Percentiles rank a stretch among this genome's conserved stretches.
Conservation (phyloP, 2,113 vertebrate species). For the Ardeotis arabs region DNA sequence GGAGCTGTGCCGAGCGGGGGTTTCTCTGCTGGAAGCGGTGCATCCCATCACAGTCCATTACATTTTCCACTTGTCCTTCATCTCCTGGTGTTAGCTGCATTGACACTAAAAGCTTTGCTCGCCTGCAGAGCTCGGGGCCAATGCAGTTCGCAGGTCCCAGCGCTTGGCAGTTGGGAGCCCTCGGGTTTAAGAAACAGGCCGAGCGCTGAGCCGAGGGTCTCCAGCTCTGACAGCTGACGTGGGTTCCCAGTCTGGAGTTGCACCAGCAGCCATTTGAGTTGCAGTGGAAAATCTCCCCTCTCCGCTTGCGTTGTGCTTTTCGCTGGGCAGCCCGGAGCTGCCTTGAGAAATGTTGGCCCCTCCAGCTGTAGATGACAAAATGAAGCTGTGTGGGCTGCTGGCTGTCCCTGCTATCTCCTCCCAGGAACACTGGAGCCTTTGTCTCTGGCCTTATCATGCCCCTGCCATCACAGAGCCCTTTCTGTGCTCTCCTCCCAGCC, state of each 20-base stretch:
- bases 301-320: background rate
- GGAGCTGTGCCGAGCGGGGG: background rate
- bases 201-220: fast-evolving
- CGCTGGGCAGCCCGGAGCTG: background rate
- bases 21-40: background rate
- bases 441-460: constrained; percentile 63
- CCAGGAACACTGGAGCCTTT: constrained; percentile 67
- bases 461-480: constrained; percentile 51
- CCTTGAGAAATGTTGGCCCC: background rate
- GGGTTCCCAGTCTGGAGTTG: no score
- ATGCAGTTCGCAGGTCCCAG: fast-evolving
- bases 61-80: background rate
- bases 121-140: fast-evolving
- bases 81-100: fast-evolving
- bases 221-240: background rate
- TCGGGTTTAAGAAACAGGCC: background rate
- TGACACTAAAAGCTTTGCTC: background rate
- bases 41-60: background rate
- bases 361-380: constrained; percentile 61
- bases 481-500: constrained; percentile 56
- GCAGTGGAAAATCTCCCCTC: background rate
- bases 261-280: background rate
- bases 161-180: background rate
- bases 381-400: constrained; percentile 56
- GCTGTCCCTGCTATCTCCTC: constrained; percentile 53